Evolutionary conservation across 37 sponge, comb jelly and placozoan species (phyloP).

Genomic region (Cladorhizidae sp.): DNA sequence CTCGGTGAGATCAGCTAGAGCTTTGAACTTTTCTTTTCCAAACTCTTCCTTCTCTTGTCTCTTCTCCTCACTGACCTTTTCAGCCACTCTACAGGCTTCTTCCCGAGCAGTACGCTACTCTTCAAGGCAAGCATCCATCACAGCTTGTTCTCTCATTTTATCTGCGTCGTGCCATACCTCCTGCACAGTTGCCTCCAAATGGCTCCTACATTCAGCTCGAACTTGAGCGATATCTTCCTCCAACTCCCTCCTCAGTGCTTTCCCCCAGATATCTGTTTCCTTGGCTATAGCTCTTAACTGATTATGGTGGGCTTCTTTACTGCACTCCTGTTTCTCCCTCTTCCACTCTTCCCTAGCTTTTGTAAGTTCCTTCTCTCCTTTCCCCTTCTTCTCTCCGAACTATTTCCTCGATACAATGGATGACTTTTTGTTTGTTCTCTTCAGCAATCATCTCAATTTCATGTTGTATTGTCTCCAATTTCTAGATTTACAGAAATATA

Average conservation of each 20-base stretch:
- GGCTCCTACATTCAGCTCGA: neutral
- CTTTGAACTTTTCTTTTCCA: conserved; percentile 29
- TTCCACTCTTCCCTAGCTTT: conserved; percentile 33
- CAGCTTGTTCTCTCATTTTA: conserved; percentile 27
- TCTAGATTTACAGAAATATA: no score
- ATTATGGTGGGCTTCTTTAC: conserved; percentile 31
- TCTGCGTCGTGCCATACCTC: conserved; percentile 54
- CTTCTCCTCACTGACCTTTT: conserved; percentile 11
- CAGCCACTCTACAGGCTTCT: conserved; percentile 30
- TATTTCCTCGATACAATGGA: conserved; percentile 60
- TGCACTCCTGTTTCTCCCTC: conserved; percentile 39
- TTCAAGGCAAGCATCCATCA: conserved; percentile 38
- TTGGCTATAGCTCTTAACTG: conserved; percentile 34
- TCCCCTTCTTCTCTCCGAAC: conserved; percentile 58
- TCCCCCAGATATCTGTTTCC: conserved; percentile 30
- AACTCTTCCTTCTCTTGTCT: conserved; percentile 1
- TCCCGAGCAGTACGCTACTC: conserved; percentile 38
- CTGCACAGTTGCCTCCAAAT: conserved; percentile 11
- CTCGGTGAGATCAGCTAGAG: conserved; percentile 22
- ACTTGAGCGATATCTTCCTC: neutral
- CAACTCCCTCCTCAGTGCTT: conserved; percentile 49
- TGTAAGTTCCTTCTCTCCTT: conserved; percentile 13
- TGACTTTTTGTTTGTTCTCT: conserved; percentile 42
- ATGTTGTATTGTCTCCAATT: conserved; percentile 20
- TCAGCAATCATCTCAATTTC: conserved; percentile 34